Base-by-base conservation (phyloP, 2,113 vertebrate species). In the Albula goreensis region DNA sequence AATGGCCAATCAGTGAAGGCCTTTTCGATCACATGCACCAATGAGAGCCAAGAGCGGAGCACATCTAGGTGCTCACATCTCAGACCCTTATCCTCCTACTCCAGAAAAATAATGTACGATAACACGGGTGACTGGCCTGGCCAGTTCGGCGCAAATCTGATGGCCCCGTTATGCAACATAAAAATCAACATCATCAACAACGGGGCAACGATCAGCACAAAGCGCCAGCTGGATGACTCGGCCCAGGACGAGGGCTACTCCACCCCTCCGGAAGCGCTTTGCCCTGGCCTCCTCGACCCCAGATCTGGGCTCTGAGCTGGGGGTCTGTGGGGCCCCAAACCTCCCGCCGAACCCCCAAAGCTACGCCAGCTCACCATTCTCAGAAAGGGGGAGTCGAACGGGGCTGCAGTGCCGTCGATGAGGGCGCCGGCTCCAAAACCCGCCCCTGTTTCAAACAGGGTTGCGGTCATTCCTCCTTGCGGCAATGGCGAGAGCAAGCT, bases 221-320 rank as follows among this genome's bases (percentile, higher is more conserved):
- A 93, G 83, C 84, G 90, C 5, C 86, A 79, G 48, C 19, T 85
- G 1, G 51, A 90, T 10, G 86, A 92, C 60, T 87, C 81, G 3
- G 53, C 51, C 81, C 12, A 49, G 0, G 88, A 90, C 6, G 82
- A 90, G 0, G 25, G 77, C 11, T 90, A n/a, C 9, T 83, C 85
- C 57, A 89, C 88, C 74, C 91, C 89, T 49, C 0, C 93, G 92
- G 85, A 93, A 83, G 81, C n/a, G 15, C 1, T 78, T 25, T n/a
- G 41, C 11, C 56, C n/a, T 78, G 63, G 80, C 74, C 49, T 50
- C 70, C 51, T 17, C 87, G 25, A 92, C 92, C n/a, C 91, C 90
- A 50, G 93, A 92, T 25, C 82, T 86, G 0, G 89, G 89, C 0
- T 91, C 90, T 83, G 88, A 89, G 41, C 25, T 87, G 50, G 91